phyloP scores from a whole-genome alignment of 2,797 vertebrate species.

The Lepus oiostolus region DNA sequence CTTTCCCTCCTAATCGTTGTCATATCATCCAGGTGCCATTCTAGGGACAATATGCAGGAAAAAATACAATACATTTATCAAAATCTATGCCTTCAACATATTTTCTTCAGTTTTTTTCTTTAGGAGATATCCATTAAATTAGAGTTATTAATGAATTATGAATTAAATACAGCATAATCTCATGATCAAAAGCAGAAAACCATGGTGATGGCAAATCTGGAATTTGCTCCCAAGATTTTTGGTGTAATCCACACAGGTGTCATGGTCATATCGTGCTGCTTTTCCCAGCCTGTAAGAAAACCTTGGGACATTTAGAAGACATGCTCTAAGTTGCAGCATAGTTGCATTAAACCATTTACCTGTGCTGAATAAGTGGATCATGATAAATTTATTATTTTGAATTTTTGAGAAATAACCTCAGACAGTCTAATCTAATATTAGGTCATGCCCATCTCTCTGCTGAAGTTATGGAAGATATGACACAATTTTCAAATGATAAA shows the following conservation, averaged over 20 bases:
- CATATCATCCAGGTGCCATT: not conserved
- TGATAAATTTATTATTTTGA: not conserved
- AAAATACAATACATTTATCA: not conserved
- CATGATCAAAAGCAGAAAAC: not conserved
- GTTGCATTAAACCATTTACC: not conserved
- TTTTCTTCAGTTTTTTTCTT: not conserved
- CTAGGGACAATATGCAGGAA: not conserved
- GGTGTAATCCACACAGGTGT: fast-evolving
- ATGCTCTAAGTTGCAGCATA: not conserved
- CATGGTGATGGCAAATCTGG: not conserved
- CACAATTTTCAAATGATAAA: constrained; percentile 5
- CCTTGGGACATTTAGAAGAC: not conserved
- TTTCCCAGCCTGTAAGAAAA: not conserved
- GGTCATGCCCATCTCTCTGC: not conserved
- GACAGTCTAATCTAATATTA: not conserved
- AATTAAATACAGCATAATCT: not conserved
- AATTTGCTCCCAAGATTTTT: not conserved
- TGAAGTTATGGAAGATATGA: not conserved
- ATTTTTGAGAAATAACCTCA: not conserved
- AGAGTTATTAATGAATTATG: not conserved
- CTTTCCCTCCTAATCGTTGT: not conserved
- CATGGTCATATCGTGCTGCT: not conserved
- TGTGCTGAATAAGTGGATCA: not conserved
- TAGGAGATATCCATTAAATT: not conserved
- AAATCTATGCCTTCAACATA: not conserved